These are phyloP conservation scores for Mareca strepera DNA, from an alignment of 2,797 vertebrate species.

Conservation along the genomic window DNA sequence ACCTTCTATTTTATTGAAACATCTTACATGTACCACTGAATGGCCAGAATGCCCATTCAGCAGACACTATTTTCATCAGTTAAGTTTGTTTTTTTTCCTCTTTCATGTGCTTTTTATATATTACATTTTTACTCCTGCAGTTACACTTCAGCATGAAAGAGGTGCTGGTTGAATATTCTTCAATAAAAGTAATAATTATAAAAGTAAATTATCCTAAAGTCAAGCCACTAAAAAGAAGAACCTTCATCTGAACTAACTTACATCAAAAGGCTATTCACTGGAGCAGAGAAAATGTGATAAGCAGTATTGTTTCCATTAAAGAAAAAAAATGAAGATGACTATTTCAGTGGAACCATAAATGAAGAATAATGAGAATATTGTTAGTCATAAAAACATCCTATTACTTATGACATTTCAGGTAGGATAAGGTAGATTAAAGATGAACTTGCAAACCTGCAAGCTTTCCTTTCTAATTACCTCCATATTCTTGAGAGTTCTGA, in stretches of 20 bases:
- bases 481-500: background rate
- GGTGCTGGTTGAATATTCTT: background rate
- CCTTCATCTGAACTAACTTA: background rate
- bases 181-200: background rate
- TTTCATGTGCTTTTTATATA: background rate
- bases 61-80: background rate
- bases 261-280: background rate
- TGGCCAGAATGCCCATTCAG: background rate
- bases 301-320: background rate
- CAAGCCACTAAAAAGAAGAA: background rate
- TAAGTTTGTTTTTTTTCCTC: no score
- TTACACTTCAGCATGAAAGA: background rate
- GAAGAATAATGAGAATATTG: background rate
- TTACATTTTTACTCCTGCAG: background rate
- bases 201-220: background rate
- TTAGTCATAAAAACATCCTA: background rate
- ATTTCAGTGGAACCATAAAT: background rate
- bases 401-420: background rate
- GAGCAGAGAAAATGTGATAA: background rate
- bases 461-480: background rate
- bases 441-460: background rate
- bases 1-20: background rate
- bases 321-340: background rate
- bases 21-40: background rate
- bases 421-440: background rate